These are phyloP conservation scores for Ibidorhyncha struthersii DNA, from an alignment of 2,113 vertebrate genomes.

Conservation along the genomic window DNA sequence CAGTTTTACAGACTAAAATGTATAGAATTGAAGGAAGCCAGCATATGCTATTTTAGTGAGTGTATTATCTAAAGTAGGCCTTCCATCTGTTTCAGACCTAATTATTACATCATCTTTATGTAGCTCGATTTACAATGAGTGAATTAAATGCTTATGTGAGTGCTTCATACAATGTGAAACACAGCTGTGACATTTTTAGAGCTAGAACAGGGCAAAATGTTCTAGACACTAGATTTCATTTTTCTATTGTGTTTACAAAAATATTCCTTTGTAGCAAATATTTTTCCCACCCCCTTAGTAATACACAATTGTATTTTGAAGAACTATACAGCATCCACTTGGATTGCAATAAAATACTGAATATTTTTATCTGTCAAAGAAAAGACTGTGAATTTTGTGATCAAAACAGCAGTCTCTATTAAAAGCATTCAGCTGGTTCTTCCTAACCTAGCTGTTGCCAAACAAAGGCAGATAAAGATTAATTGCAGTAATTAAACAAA, in stretches of 20 bases:
- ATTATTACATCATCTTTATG: constrained; percentile 61
- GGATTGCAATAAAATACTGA: neutral
- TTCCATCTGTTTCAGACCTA: constrained; percentile 55
- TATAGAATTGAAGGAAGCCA: constrained; percentile 44
- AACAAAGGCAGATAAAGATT: constrained; percentile 68
- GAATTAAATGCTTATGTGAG: constrained; percentile 49
- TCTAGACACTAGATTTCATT: constrained; percentile 28
- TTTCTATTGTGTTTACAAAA: constrained; percentile 21
- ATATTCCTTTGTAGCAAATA: constrained; percentile 40
- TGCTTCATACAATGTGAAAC: constrained; percentile 37
- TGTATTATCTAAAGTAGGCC: constrained; percentile 34
- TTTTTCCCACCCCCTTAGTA: constrained; percentile 27
- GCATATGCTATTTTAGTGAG: constrained; percentile 45
- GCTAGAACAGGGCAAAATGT: constrained; percentile 16
- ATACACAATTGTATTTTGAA: constrained; percentile 5
- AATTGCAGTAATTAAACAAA: constrained; percentile 61
- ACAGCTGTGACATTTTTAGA: constrained; percentile 42
- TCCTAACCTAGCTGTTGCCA: constrained; percentile 44
- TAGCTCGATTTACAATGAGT: constrained; percentile 41
- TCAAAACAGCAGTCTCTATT: constrained; percentile 19
- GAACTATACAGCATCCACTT: neutral
- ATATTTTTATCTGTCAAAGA: constrained; percentile 28
- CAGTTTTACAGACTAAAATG: neutral
- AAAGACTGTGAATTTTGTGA: neutral
- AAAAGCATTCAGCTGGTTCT: constrained; percentile 35